Evolutionary conservation across 2,888 invertebrate genomes (phyloP).

Genomic region (Sinotaia quadrata): DNA sequence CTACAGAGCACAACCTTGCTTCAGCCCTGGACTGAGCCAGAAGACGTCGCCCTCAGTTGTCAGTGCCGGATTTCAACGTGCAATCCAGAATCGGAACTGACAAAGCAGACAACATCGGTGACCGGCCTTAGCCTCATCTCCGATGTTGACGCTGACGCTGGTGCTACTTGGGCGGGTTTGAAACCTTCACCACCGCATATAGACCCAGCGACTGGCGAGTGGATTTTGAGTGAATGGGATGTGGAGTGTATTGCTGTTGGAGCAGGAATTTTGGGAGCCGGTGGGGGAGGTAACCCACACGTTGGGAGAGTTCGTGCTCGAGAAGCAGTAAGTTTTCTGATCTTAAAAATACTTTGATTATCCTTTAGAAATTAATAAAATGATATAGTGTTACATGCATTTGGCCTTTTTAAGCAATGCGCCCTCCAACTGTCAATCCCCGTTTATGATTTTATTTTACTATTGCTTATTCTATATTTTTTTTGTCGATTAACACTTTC

Average conservation of each 20-base stretch:
- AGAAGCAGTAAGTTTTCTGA: conserved; percentile 33
- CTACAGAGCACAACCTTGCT: neutral
- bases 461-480: no score
- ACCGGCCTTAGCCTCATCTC: conserved; percentile 26
- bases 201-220: conserved; percentile 53
- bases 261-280: conserved; percentile 67
- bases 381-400: no score
- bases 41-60: neutral
- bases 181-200: conserved; percentile 38
- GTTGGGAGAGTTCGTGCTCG: conserved; percentile 52
- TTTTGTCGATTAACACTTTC: no score
- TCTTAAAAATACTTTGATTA: neutral
- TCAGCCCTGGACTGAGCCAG: conserved; percentile 20
- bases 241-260: conserved; percentile 67
- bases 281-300: conserved; percentile 67
- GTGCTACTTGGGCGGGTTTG: conserved; percentile 17
- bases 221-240: conserved; percentile 62
- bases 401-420: no score
- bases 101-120: conserved; percentile 28
- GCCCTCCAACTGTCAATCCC: no score
- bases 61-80: no score
- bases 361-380: no score
- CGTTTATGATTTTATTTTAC: no score
- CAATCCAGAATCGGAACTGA: conserved; percentile 1
- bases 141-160: conserved; percentile 1